Conservation (phyloP, 2,797 vertebrate genomes). For the Fringilla coelebs region DNA sequence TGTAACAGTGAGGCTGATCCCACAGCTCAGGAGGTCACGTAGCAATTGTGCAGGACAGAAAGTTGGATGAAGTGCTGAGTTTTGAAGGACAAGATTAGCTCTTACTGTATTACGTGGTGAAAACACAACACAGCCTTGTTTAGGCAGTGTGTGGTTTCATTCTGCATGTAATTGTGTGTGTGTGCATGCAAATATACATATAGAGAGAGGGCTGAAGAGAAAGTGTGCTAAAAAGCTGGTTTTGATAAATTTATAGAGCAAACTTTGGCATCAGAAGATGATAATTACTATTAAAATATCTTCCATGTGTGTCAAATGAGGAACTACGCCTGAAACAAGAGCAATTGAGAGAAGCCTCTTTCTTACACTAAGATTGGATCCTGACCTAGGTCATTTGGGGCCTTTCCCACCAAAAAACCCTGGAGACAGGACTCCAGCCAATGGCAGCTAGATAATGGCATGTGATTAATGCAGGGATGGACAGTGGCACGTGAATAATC, state of each 20-base stretch:
- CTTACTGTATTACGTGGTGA: accelerated
- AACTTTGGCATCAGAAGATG: not conserved
- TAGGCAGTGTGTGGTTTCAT: not conserved
- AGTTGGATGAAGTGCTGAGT: not conserved
- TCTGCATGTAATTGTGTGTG: accelerated
- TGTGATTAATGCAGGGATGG: not conserved
- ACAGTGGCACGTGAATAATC: not conserved
- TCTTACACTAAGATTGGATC: not conserved
- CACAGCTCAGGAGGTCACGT: not conserved
- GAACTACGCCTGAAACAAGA: not conserved
- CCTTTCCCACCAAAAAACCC: not conserved
- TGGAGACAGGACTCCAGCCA: not conserved
- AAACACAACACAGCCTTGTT: accelerated
- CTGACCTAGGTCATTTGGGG: not conserved
- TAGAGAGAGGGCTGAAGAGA: not conserved
- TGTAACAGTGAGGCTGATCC: not conserved
- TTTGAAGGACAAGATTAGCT: not conserved
- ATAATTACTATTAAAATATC: not conserved
- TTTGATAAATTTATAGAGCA: not conserved
- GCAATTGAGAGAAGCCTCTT: not conserved
- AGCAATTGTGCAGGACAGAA: not conserved
- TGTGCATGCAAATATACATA: not conserved
- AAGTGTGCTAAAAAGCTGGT: not conserved
- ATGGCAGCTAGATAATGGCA: not conserved
- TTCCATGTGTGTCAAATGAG: not conserved